Evolutionary conservation across 2,888 invertebrate genomes (phyloP).

Genomic region (Plagodis pulveraria): DNA sequence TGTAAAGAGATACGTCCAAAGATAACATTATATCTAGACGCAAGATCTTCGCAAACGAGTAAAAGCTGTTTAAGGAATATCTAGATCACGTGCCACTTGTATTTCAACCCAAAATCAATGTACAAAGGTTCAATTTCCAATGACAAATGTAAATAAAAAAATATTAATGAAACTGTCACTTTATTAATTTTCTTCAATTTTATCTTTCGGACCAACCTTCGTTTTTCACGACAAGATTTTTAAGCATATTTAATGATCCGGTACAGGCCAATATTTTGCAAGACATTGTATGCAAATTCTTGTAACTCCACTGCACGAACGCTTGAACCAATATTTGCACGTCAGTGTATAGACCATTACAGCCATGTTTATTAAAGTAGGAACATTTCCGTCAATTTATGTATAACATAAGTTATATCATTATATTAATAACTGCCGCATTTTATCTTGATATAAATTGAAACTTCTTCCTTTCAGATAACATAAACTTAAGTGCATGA

Average conservation of each 20-base stretch:
- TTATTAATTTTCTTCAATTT: neutral
- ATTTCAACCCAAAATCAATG: neutral
- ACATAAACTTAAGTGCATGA: too few relatives aligned
- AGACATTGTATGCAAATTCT: constrained; percentile 21
- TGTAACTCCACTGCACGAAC: constrained; percentile 5
- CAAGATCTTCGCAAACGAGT: constrained; percentile 16
- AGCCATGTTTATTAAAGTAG: neutral
- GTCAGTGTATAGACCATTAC: constrained; percentile 3
- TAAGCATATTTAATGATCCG: constrained; percentile 17
- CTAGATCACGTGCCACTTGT: constrained; percentile 1
- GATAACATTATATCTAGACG: constrained; percentile 41
- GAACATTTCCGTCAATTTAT: neutral
- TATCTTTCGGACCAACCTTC: neutral
- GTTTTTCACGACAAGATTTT: neutral
- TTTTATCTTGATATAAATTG: too few relatives aligned
- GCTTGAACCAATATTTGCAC: constrained; percentile 7
- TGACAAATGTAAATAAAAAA: neutral
- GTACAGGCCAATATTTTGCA: constrained; percentile 20
- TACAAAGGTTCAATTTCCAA: constrained; percentile 1
- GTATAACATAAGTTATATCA: too few relatives aligned
- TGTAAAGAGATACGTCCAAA: constrained; percentile 35
- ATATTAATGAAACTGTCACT: constrained; percentile 2
- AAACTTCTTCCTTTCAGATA: too few relatives aligned
- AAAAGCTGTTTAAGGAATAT: constrained; percentile 7
- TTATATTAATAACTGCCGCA: too few relatives aligned